Conservation (phyloP, 1,140 invertebrate genomes). For the Drosophila watanabei region DNA sequence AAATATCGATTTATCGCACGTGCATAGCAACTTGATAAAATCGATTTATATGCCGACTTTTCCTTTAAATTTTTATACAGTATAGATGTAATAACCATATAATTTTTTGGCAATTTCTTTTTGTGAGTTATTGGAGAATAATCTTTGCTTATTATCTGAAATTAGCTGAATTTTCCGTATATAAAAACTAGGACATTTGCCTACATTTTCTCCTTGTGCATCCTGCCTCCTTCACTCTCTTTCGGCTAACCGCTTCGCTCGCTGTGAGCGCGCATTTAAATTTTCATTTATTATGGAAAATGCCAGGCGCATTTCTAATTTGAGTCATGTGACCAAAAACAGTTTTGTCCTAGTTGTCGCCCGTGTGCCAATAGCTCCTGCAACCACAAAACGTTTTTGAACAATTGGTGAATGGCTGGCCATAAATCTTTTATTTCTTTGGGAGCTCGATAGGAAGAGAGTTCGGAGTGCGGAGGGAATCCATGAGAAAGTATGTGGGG, state of each 20-base stretch:
- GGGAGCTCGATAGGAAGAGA: constrained; percentile 15
- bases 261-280: constrained; percentile 69
- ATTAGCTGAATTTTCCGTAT: rapidly evolving
- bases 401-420: constrained; percentile 79
- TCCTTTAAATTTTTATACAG: too few relatives aligned
- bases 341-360: constrained; percentile 83
- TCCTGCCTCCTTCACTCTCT: constrained; percentile 8
- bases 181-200: neutral
- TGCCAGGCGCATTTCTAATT: constrained; percentile 74
- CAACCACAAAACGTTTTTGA: constrained; percentile 56
- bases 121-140: neutral
- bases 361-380: constrained; percentile 59
- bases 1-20: too few relatives aligned
- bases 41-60: too few relatives aligned
- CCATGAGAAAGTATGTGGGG: constrained; percentile 78
- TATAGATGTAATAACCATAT: too few relatives aligned
- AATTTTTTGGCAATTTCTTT: too few relatives aligned
- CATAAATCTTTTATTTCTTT: constrained; percentile 76
- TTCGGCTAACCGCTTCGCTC: constrained; percentile 40
- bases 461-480: constrained; percentile 40
- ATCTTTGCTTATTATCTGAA: too few relatives aligned
- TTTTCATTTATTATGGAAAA: constrained; percentile 78
- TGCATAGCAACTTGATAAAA: too few relatives aligned
- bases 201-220: neutral
- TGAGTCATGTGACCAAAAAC: constrained; percentile 81